A percentile compares a stretch with the other conserved stretches of the same genome.
Conservation (phyloP, 1,140 invertebrate species). For the Batillaria attramentaria region DNA sequence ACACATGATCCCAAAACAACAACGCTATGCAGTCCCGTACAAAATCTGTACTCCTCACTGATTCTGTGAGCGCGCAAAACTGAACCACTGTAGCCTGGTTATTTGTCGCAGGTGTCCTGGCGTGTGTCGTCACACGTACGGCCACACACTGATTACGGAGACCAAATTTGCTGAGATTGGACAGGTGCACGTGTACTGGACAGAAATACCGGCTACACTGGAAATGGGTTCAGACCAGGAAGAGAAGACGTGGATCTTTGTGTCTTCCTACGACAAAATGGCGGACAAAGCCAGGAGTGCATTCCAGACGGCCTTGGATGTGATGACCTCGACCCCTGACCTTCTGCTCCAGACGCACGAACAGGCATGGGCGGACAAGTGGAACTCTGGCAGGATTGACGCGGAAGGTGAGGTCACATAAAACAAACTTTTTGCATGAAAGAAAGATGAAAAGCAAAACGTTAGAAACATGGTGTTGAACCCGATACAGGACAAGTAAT, state of each 20-base stretch:
- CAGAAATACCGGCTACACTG: neutral
- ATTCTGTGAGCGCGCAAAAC: too few relatives aligned
- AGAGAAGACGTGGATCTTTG: neutral
- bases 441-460: too few relatives aligned
- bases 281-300: neutral
- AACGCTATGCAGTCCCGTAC: too few relatives aligned
- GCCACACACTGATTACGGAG: slow-evolving; percentile 17
- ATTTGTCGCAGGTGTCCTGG: neutral
- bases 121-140: neutral
- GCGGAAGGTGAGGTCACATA: too few relatives aligned
- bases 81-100: too few relatives aligned
- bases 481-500: too few relatives aligned
- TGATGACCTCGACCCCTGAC: neutral
- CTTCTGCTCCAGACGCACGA: slow-evolving; percentile 45
- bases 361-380: slow-evolving; percentile 49
- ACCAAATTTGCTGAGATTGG: neutral
- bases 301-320: slow-evolving; percentile 8
- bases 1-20: too few relatives aligned
- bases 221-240: neutral
- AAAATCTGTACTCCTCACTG: too few relatives aligned
- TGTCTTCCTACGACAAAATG: slow-evolving; percentile 7
- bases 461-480: too few relatives aligned
- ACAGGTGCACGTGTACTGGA: slow-evolving; percentile 8
- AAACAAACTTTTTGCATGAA: too few relatives aligned
- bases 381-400: slow-evolving; percentile 59